phyloP scores from a whole-genome alignment of 2,888 invertebrate species.

The Acanthoscelides obtectus region DNA sequence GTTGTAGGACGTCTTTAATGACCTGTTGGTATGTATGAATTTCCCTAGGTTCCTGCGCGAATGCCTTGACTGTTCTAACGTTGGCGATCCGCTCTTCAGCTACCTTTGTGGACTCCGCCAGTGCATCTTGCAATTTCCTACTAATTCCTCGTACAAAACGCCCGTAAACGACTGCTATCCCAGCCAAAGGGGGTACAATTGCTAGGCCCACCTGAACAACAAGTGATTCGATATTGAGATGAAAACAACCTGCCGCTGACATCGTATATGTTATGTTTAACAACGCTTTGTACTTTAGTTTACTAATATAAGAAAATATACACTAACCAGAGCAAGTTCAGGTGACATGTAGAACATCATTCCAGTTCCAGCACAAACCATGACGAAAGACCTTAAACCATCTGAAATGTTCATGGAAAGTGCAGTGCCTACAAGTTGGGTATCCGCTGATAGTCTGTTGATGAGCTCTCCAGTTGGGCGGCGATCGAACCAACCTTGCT shows the following conservation, averaged over 20 bases:
- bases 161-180: slow-evolving; percentile 76
- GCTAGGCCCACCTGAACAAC: slow-evolving; percentile 81
- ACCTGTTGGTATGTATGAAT: slow-evolving; percentile 61
- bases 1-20: slow-evolving; percentile 65
- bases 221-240: too few relatives aligned
- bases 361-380: slow-evolving; percentile 81
- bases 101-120: slow-evolving; percentile 58
- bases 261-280: too few relatives aligned
- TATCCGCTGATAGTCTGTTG: slow-evolving; percentile 86
- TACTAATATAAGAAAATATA: too few relatives aligned
- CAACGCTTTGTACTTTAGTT: too few relatives aligned
- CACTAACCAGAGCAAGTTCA: slow-evolving; percentile 68
- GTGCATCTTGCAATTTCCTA: slow-evolving; percentile 67
- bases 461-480: slow-evolving; percentile 88
- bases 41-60: slow-evolving; percentile 82
- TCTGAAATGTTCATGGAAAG: slow-evolving; percentile 93
- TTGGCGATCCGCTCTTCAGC: slow-evolving; percentile 91
- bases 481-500: slow-evolving; percentile 87
- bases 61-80: slow-evolving; percentile 88
- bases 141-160: slow-evolving; percentile 83
- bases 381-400: slow-evolving; percentile 81
- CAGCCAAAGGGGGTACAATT: slow-evolving; percentile 87
- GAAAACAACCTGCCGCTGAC: too few relatives aligned
- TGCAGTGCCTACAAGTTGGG: slow-evolving; percentile 85
- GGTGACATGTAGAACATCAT: slow-evolving; percentile 97